Percentiles rank a stretch among this genome's conserved stretches.
phyloP scores from a whole-genome alignment of 2,888 invertebrate genomes.

The Helleia helle region DNA sequence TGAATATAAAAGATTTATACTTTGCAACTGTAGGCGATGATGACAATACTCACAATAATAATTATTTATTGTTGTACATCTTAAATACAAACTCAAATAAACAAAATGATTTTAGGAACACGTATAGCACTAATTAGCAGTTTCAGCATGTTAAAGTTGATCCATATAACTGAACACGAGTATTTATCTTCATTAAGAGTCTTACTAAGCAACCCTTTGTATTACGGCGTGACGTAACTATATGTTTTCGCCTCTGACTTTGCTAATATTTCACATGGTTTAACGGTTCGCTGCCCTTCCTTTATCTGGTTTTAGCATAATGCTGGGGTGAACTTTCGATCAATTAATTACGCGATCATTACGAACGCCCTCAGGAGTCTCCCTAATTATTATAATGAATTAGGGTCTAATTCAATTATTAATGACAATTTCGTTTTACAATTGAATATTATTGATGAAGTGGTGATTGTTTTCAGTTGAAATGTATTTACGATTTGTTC shows the following conservation, averaged over 20 bases:
- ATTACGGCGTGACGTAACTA: constrained; percentile 59
- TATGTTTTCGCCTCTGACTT: constrained; percentile 61
- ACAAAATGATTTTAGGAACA: no score
- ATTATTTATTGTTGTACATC: no score
- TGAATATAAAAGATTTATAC: no score
- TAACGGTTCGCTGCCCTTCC: constrained; percentile 58
- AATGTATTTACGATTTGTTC: no score
- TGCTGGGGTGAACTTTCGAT: constrained; percentile 68
- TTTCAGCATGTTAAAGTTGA: constrained; percentile 51
- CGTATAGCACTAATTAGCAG: constrained; percentile 27
- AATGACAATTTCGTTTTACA: constrained; percentile 25
- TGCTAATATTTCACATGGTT: constrained; percentile 70
- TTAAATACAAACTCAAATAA: no score
- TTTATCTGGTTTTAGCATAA: constrained; percentile 68
- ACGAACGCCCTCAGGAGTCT: constrained; percentile 44
- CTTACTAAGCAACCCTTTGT: constrained; percentile 66
- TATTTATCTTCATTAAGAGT: constrained; percentile 72
- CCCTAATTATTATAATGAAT: constrained; percentile 53
- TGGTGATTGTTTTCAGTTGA: no score
- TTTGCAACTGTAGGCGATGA: no score
- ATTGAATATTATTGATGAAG: no score
- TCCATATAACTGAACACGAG: constrained; percentile 58
- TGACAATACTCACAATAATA: no score
- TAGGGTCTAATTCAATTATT: constrained; percentile 46
- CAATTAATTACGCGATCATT: constrained; percentile 70